A percentile compares a stretch with the other conserved stretches of the same genome.
These are phyloP conservation scores for Ianthella basta DNA, from an alignment of 37 sponge, comb jelly and placozoan genomes.

Conservation along the genomic window DNA sequence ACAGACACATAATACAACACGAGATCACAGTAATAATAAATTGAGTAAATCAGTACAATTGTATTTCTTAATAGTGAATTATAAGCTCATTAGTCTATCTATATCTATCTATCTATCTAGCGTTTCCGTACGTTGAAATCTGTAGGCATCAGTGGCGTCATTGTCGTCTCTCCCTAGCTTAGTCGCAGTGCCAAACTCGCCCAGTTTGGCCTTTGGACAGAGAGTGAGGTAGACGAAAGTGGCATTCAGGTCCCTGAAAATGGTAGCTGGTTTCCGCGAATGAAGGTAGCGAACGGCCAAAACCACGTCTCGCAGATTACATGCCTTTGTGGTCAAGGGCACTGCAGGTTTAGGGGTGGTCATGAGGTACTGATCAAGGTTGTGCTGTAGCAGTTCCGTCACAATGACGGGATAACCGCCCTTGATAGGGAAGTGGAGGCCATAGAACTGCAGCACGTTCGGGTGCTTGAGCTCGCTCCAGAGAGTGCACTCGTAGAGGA, in stretches of 20 bases:
- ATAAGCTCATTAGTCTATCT: no score
- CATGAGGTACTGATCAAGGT: not conserved
- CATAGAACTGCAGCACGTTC: slow-evolving; percentile 12
- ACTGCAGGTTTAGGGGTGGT: not conserved
- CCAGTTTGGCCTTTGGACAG: slow-evolving; percentile 29
- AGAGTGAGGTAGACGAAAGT: slow-evolving; percentile 31
- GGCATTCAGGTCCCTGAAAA: slow-evolving; percentile 40
- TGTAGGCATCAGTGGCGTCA: not conserved
- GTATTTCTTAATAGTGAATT: no score
- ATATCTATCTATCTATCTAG: no score
- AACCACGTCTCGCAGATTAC: slow-evolving; percentile 36
- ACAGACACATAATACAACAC: no score
- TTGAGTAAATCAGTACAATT: no score
- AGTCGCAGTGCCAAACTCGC: slow-evolving; percentile 30
- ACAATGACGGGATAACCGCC: not conserved
- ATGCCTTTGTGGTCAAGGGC: slow-evolving; percentile 9
- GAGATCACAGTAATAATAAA: no score
- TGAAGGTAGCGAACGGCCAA: slow-evolving; percentile 39
- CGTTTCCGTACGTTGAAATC: not conserved
- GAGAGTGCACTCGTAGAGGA: slow-evolving; percentile 9
- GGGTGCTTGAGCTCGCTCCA: slow-evolving; percentile 28
- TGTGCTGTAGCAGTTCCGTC: not conserved
- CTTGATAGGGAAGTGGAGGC: not conserved
- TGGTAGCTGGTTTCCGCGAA: slow-evolving; percentile 9
- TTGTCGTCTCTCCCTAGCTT: not conserved